phyloP scores from a whole-genome alignment of 2,113 vertebrate species.

The Hymenochirus boettgeri region DNA sequence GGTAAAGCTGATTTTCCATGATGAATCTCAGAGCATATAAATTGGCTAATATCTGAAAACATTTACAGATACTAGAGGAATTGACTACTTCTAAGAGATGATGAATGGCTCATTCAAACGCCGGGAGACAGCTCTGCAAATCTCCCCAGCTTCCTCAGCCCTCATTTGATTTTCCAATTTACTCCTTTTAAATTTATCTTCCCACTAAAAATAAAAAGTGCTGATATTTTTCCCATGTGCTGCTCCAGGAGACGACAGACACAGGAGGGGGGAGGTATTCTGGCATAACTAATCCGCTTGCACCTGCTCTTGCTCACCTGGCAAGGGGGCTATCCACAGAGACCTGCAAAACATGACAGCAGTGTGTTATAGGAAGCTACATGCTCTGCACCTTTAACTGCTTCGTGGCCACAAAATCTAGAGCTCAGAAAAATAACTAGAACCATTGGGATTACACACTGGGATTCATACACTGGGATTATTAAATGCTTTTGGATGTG shows the following conservation, averaged over 20 bases:
- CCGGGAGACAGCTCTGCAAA: slow-evolving; percentile 99
- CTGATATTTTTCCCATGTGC: slow-evolving; percentile 81
- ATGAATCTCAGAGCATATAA: slow-evolving; percentile 99
- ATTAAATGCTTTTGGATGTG: too few relatives aligned
- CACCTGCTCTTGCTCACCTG: slow-evolving; percentile 91
- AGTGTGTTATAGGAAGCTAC: slow-evolving; percentile 14
- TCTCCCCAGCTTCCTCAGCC: slow-evolving; percentile 98
- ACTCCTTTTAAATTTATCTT: slow-evolving; percentile 99
- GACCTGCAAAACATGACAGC: slow-evolving; percentile 11
- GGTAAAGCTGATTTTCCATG: slow-evolving; percentile 99
- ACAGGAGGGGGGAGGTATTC: slow-evolving; percentile 85
- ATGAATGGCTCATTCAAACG: slow-evolving; percentile 98
- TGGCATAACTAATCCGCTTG: slow-evolving; percentile 98
- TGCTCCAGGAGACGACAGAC: slow-evolving; percentile 79
- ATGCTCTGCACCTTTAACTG: slow-evolving; percentile 21
- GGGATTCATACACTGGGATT: too few relatives aligned
- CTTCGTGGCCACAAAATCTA: background rate
- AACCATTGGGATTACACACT: too few relatives aligned
- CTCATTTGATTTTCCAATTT: slow-evolving; percentile 99
- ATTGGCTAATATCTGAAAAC: slow-evolving; percentile 99
- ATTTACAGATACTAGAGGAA: slow-evolving; percentile 99
- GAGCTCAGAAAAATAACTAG: too few relatives aligned
- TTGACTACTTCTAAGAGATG: slow-evolving; percentile 99
- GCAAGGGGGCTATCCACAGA: slow-evolving; percentile 52
- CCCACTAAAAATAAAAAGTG: slow-evolving; percentile 88